Conservation (phyloP, 1,140 invertebrate genomes). For the Scaptomyza graminum region DNA sequence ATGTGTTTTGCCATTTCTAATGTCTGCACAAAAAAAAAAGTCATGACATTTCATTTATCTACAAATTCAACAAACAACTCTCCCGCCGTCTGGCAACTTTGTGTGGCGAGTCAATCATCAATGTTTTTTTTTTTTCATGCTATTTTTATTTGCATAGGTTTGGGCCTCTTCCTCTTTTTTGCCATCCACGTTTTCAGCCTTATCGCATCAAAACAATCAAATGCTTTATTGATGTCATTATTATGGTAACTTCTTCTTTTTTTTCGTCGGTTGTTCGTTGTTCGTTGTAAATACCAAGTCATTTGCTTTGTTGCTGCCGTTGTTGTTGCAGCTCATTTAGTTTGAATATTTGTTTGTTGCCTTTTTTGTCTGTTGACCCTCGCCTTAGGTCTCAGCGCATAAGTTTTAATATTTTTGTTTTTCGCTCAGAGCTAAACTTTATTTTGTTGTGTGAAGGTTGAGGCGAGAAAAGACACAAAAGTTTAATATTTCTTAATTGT, state of each 20-base stretch:
- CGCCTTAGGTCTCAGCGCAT: constrained; percentile 24
- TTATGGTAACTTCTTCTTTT: constrained; percentile 58
- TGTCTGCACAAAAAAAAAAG: constrained; percentile 28
- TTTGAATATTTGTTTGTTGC: constrained; percentile 25
- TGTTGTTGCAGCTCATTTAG: constrained; percentile 59
- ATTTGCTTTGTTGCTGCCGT: constrained; percentile 41
- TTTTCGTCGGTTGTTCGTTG: not conserved
- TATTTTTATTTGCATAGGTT: constrained; percentile 43
- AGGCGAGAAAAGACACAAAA: constrained; percentile 23
- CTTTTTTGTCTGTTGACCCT: constrained; percentile 37
- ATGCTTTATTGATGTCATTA: constrained; percentile 78
- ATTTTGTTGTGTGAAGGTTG: constrained; percentile 36
- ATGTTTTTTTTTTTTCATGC: constrained; percentile 65
- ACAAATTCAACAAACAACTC: not conserved
- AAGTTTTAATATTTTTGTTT: constrained; percentile 36
- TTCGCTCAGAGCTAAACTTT: not conserved
- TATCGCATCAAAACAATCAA: constrained; percentile 70
- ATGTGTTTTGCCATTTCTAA: constrained; percentile 58
- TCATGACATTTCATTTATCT: constrained; percentile 63
- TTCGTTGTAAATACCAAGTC: constrained; percentile 61
- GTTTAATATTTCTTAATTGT: constrained; percentile 60
- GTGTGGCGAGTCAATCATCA: constrained; percentile 54
- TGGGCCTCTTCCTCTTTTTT: constrained; percentile 33
- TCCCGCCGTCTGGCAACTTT: not conserved
- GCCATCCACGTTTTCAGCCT: constrained; percentile 41